Conservation (phyloP, 2,888 invertebrate genomes). For the Athripsodes cinereus region DNA sequence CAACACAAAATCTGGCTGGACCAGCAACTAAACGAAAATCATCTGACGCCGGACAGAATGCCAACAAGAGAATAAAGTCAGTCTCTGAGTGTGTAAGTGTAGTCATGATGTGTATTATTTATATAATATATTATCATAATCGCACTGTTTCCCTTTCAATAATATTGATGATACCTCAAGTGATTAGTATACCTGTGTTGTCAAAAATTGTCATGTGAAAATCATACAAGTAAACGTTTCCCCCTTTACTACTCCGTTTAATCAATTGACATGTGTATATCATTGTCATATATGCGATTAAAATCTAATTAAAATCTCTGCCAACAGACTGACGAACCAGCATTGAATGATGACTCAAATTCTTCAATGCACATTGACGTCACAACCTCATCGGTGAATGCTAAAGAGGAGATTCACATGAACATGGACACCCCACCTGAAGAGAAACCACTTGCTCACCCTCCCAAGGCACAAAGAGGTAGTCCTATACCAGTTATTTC, state of each 20-base stretch:
- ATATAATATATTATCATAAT: not conserved
- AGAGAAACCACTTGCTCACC: too few relatives aligned
- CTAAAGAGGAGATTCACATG: not conserved
- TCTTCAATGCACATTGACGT: conserved; percentile 22
- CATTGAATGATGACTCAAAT: conserved; percentile 23
- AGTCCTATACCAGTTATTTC: not conserved
- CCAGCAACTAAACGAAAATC: conserved; percentile 13
- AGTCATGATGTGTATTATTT: not conserved
- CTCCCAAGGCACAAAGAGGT: not conserved
- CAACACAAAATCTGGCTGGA: not conserved
- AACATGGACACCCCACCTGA: not conserved
- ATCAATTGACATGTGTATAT: too few relatives aligned
- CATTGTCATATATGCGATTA: too few relatives aligned
- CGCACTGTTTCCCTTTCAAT: too few relatives aligned
- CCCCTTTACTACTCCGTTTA: too few relatives aligned
- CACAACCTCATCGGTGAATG: not conserved
- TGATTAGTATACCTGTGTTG: too few relatives aligned
- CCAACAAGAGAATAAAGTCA: conserved; percentile 12
- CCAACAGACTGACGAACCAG: conserved; percentile 23
- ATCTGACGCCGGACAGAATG: conserved; percentile 4
- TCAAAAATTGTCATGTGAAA: too few relatives aligned
- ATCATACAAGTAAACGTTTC: too few relatives aligned
- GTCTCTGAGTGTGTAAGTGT: conserved; percentile 16
- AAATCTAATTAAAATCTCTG: too few relatives aligned
- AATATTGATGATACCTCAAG: too few relatives aligned